These are phyloP conservation scores for Cryptosula pallasiana DNA, from an alignment of 2,888 invertebrate species.

Conservation along the genomic window DNA sequence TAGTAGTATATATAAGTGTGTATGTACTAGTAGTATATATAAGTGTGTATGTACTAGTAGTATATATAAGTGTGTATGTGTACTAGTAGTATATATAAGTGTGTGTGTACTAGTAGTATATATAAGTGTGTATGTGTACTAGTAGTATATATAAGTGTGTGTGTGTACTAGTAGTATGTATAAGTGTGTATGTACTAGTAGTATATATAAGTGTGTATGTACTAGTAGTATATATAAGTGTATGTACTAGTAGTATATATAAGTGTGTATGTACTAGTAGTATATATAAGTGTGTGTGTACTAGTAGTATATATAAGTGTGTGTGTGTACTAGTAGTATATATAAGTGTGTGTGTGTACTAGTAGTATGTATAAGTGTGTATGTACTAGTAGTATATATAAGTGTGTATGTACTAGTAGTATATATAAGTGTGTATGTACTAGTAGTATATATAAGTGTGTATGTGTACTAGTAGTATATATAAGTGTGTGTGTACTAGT, in stretches of 20 bases:
- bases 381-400: background rate
- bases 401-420: background rate
- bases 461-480: too few species aligned
- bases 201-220: background rate
- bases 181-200: background rate
- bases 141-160: constrained; percentile 66
- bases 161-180: too few species aligned
- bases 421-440: too few species aligned
- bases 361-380: too few species aligned
- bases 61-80: background rate
- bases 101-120: background rate
- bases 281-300: background rate
- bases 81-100: background rate
- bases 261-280: background rate
- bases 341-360: constrained; percentile 57
- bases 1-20: background rate
- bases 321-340: constrained; percentile 83
- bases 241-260: too few species aligned
- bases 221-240: background rate
- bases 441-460: constrained; percentile 69
- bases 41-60: too few species aligned
- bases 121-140: too few species aligned
- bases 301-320: background rate
- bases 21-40: constrained; percentile 53
- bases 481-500: background rate